Base-by-base conservation (phyloP, 2,888 invertebrate species). In the Pollenia labialis region DNA sequence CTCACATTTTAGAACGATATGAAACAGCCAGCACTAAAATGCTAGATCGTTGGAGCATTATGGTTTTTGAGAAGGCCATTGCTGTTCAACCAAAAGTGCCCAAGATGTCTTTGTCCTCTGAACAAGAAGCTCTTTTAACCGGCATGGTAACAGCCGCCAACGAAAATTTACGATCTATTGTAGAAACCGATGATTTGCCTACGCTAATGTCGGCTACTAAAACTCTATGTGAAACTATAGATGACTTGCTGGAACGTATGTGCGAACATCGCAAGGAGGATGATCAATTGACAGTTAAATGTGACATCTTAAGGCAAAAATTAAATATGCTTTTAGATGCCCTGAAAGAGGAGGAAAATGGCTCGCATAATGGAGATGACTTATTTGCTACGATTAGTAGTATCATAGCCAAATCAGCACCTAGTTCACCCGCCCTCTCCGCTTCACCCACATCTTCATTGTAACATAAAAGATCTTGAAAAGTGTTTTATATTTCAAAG, bases 11-110 rank as follows among this genome's bases (percentile, higher is more conserved):
- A 56, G 98, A 99, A 92, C 96, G 97, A 89, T 98, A 99, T 93
- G 99, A 99, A 93, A 96, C 97, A 90, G 98, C 99, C n/a, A 97
- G 98, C 91, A 98, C 98, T 75, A 99, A 98, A 94, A 99, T 99
- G 97, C 94, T 99, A 71, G 99, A 99, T 93, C 96, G 99, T 89
- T 99, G 99, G 99, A 98, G 98, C 91, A 97, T 99, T 89, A 97
- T 98, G 97, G 97, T 98, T 9, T 98, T 97, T 92, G 97, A 97
- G 93, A 95, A 97, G 76, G 95, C 95, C 85, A 95, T 96, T 81
- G 94, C 96, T 0, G 94, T 96, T 90, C 89, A 87, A 64, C 92
- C 92, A 2, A 93, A 92, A 68, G 94, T 95, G 9, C 93, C 94
- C 50, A 94, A 94, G 56, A 93, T 94, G 91, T 95, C 95, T 1